Percentiles rank a stretch among this genome's conserved stretches.
Evolutionary conservation across 2,888 invertebrate genomes (phyloP).

Genomic region (Drosophila borborema): DNA sequence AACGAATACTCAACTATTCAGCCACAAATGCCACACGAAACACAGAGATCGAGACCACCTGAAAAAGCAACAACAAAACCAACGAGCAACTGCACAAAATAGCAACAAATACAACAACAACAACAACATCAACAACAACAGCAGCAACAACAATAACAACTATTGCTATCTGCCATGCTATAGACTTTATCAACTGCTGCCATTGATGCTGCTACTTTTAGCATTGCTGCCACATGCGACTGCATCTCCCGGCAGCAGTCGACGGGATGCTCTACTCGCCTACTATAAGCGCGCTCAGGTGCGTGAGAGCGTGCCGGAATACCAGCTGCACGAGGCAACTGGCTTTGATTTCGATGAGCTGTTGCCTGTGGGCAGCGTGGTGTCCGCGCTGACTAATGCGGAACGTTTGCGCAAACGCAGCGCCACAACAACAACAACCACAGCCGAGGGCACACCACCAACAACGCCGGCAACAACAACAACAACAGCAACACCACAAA

Average conservation of each 20-base stretch:
- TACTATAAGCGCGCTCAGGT: conserved; percentile 77
- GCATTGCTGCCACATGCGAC: conserved; percentile 22
- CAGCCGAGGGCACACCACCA: conserved; percentile 16
- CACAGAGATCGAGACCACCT: conserved; percentile 73
- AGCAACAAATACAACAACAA: conserved; percentile 35
- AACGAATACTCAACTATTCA: conserved; percentile 52
- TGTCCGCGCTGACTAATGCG: conserved; percentile 60
- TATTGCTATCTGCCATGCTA: conserved; percentile 43
- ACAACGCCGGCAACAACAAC: conserved; percentile 19
- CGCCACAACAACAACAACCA: conserved; percentile 47
- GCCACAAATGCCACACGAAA: conserved; percentile 55
- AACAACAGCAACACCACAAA: conserved; percentile 25
- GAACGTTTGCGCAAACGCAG: conserved; percentile 67
- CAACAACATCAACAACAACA: conserved; percentile 20
- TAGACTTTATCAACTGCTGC: conserved; percentile 44
- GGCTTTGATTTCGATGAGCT: conserved; percentile 72
- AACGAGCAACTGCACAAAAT: conserved; percentile 63
- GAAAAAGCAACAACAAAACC: conserved; percentile 72
- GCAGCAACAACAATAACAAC: conserved; percentile 21
- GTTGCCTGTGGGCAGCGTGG: conserved; percentile 66
- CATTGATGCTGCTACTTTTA: conserved; percentile 48
- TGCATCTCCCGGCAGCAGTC: conserved; percentile 49
- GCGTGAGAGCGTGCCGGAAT: conserved; percentile 56
- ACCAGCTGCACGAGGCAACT: conserved; percentile 54
- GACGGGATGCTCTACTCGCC: conserved; percentile 72